phyloP scores from a whole-genome alignment of 2,888 invertebrate species.

The Gisinianus flammeolus region DNA sequence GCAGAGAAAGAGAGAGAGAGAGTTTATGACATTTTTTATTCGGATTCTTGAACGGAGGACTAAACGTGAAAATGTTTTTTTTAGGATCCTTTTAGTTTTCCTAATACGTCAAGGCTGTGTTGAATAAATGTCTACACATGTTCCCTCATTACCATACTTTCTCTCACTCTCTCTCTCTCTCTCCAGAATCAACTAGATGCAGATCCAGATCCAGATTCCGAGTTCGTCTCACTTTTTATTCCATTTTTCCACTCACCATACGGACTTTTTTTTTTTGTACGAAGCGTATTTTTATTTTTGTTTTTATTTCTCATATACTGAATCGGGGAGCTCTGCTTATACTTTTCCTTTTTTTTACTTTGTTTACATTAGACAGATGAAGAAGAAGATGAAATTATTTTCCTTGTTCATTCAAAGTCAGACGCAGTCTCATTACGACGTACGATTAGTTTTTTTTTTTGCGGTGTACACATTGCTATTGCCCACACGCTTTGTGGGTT shows the following conservation, averaged over 20 bases:
- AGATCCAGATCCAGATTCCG: not conserved
- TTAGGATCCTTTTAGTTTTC: not conserved
- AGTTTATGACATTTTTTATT: not conserved
- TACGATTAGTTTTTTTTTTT: too few species aligned
- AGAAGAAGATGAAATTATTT: too few species aligned
- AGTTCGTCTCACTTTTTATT: not conserved
- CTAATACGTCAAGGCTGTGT: not conserved
- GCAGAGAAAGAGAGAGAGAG: not conserved
- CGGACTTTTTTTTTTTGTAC: not conserved
- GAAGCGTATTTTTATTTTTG: not conserved
- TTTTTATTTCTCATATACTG: not conserved
- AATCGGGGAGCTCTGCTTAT: not conserved
- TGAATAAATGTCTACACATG: conserved; percentile 9
- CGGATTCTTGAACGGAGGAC: not conserved
- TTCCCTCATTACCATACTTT: conserved; percentile 18
- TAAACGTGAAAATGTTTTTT: not conserved
- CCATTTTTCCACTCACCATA: not conserved
- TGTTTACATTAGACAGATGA: too few species aligned
- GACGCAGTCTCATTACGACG: too few species aligned
- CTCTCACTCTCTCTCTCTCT: conserved; percentile 3
- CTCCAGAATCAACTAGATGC: not conserved
- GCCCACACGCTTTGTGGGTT: too few species aligned
- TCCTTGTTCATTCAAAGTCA: too few species aligned
- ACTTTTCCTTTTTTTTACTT: too few species aligned
- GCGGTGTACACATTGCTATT: too few species aligned